Base-by-base conservation (phyloP, 1,140 invertebrate species). In the Diabrotica virgifera region DNA sequence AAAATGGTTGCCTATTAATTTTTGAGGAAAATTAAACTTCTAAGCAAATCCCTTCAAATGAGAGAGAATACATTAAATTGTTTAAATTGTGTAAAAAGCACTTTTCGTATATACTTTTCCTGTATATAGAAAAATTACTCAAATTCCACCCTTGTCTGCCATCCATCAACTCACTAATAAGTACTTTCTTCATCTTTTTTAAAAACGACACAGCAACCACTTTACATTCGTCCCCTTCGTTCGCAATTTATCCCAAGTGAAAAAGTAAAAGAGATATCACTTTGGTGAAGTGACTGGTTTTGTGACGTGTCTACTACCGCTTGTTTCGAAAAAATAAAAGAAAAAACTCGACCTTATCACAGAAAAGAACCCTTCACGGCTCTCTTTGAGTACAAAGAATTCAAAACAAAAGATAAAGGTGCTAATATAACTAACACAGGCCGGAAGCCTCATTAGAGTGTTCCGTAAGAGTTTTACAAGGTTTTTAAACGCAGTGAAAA, bases 331-430 rank as follows among this genome's bases (percentile, higher is more conserved):
- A 46, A 46, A 46, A 46, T 10, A 46, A 46, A 46, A 36, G 12
- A n/a, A 57, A 14, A 36, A 60, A 40, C 59, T 62, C 60, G 52
- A 62, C 60, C 60, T 62, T 54, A 62, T 62, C 60, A 24, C 36
- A 24, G n/a, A 7, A 7, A 14, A 62, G 60, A 51, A 62, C 60
- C 36, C 60, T 62, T 35, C 51, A 54, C 10, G 52, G 8, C 12
- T 10, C 52, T 37, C 52, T 62, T 52, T 36, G 13, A 46, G 35
- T 52, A 62, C 60, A 62, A 62, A 62, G 60, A 62, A 62, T 12
- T 46, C 52, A 62, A 62, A 62, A 62, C 60, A 62, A 54, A 54
- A 62, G 60, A 62, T 62, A 62, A 62, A 62, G 52, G 60, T 62
- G 51, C 59, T 61, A 61, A 61, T 61, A 61, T 52, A 61, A 61